These are phyloP conservation scores for Malurus cyaneus DNA, from an alignment of 2,113 vertebrate genomes.

Conservation along the genomic window DNA sequence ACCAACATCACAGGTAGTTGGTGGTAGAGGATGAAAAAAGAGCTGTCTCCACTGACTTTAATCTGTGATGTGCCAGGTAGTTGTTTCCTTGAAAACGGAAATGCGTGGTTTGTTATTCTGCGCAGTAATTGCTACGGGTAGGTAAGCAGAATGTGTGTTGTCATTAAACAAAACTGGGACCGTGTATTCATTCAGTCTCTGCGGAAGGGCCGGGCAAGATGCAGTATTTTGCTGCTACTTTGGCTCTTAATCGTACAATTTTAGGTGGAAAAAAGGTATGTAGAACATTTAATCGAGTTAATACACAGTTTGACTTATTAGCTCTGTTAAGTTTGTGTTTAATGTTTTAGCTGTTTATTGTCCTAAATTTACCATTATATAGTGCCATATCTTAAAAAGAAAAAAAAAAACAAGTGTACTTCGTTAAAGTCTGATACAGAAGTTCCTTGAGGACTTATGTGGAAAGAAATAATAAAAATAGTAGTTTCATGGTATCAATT, in stretches of 20 bases:
- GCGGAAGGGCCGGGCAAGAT: not conserved
- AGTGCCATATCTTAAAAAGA: not conserved
- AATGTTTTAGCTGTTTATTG: not conserved
- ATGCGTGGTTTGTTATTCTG: not conserved
- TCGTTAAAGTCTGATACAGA: not conserved
- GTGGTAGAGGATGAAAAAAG: not conserved
- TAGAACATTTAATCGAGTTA: not conserved
- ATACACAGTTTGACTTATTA: not conserved
- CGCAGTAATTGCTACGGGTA: not conserved
- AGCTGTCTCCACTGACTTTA: not conserved
- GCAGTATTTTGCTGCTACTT: not conserved
- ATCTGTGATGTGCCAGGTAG: not conserved
- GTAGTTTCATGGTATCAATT: not conserved
- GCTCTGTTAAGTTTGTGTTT: not conserved
- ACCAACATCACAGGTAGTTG: not conserved
- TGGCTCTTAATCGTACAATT: not conserved
- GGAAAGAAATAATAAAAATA: not conserved
- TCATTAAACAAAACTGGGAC: not conserved
- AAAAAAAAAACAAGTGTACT: not conserved
- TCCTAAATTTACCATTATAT: not conserved
- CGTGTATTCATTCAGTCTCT: not conserved
- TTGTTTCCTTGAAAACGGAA: not conserved
- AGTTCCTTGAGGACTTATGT: not conserved
- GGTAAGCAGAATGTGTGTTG: fast-evolving
- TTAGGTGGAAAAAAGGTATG: not conserved